Evolutionary conservation across 2,888 invertebrate species (phyloP).

Genomic region (Phasia obesa): DNA sequence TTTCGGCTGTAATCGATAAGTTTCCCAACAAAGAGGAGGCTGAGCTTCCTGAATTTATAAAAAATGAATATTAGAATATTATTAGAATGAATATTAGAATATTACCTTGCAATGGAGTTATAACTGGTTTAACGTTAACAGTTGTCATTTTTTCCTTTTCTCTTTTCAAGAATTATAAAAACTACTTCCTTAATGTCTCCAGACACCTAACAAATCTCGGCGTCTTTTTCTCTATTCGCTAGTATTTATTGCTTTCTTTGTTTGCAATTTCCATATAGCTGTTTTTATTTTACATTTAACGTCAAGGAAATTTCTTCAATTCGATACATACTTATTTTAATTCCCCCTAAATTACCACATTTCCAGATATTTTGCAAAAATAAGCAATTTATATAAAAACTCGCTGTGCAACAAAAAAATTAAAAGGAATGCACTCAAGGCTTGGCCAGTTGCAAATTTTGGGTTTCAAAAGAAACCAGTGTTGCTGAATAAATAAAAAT

Average conservation of each 20-base stretch:
- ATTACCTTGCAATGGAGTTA: constrained; percentile 48
- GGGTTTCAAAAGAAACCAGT: background rate
- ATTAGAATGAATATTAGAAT: background rate
- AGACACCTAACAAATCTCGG: constrained; percentile 35
- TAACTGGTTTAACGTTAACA: constrained; percentile 62
- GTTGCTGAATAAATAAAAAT: background rate
- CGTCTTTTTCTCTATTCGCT: constrained; percentile 42
- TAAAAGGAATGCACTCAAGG: constrained; percentile 22
- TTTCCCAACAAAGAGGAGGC: constrained; percentile 58
- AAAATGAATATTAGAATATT: background rate
- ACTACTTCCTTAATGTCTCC: background rate
- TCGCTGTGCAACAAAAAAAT: constrained; percentile 31
- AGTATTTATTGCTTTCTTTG: background rate
- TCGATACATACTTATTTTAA: background rate
- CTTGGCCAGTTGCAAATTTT: constrained; percentile 8
- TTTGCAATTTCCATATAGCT: background rate
- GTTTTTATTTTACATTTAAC: too few species aligned
- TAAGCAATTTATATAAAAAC: background rate
- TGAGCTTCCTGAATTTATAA: constrained; percentile 19
- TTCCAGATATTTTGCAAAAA: background rate
- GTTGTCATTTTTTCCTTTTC: constrained; percentile 41
- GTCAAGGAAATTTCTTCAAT: background rate
- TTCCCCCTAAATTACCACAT: too few species aligned
- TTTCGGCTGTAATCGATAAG: constrained; percentile 82
- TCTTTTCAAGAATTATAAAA: background rate